Conservation (phyloP, 30 jellyfish, hydroid and myxozoan species). For the Turritopsis rubra region DNA sequence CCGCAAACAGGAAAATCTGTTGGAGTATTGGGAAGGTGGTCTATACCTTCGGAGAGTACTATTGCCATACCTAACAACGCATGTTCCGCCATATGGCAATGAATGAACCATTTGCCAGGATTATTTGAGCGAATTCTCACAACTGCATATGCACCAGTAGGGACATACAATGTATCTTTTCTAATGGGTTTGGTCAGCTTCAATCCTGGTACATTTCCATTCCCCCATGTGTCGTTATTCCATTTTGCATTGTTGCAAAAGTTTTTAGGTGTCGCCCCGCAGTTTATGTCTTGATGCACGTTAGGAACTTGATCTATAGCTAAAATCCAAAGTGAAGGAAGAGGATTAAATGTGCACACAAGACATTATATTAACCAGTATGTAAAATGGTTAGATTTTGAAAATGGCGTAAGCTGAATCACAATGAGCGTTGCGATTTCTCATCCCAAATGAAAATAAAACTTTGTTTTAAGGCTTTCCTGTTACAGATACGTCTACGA, state of each 20-base stretch:
- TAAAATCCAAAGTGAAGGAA: background rate
- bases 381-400: too few species aligned
- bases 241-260: slow-evolving; percentile 80
- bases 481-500: too few species aligned
- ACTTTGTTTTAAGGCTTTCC: too few species aligned
- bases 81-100: slow-evolving; percentile 86
- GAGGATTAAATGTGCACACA: too few species aligned
- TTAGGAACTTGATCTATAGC: background rate
- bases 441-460: too few species aligned
- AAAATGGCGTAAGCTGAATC: too few species aligned
- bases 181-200: slow-evolving; percentile 63
- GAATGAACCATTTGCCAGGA: slow-evolving; percentile 96
- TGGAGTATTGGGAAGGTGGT: slow-evolving; percentile 73
- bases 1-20: slow-evolving; percentile 75
- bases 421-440: too few species aligned
- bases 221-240: slow-evolving; percentile 43
- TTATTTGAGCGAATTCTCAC: slow-evolving; percentile 77
- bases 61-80: slow-evolving; percentile 90
- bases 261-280: slow-evolving; percentile 62
- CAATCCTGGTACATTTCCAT: slow-evolving; percentile 78
- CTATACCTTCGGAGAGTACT: slow-evolving; percentile 76
- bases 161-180: slow-evolving; percentile 75
- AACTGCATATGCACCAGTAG: slow-evolving; percentile 86
- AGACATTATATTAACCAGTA: too few species aligned
- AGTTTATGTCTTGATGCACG: slow-evolving; percentile 45